Evolutionary conservation across 2,113 vertebrate species (phyloP), one percentile per base, ranked within the genome.

Genomic region (Turdus rufiventris): DNA sequence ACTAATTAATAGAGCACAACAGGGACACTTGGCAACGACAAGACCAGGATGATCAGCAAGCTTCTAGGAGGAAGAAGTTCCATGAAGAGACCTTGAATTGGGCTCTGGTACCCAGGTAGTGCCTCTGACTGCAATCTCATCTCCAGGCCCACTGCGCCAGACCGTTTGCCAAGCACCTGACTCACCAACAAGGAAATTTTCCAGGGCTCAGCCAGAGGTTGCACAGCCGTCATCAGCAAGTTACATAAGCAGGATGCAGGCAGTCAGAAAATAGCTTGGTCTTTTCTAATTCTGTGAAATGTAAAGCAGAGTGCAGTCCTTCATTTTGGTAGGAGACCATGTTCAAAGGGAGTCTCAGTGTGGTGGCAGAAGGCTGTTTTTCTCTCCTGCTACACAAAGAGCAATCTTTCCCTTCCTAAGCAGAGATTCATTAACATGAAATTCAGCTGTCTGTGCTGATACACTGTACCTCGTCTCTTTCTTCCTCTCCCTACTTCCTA

Each of bases 161-260:
- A 65, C 11, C 1, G 4, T 63, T 63, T 67, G 94, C 91, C 76
- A 89, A 96, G 75, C 71, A 91, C 93, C 88, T 80, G 89, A 85
- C 62, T 91, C 94, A 95, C 74, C 2, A 0, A 63, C 26, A 51
- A 40, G 77, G 76, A 78, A 68, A 91, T 62, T 70, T 89, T 58
- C 78, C 88, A 91, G 76, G 63, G 73, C 89, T 81, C 66, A 82
- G 92, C 33, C 83, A 95, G 82, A 80, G 91, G 77, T 63, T 95
- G 58, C 61, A 54, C 57, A 91, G 79, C 51, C 17, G 0, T 91
- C 82, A 93, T 62, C 72, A 74, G 65, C 51, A 73, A 70, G 47
- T 95, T 96, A 90, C 33, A 61, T 77, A 90, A 94, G 79, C 50
- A 88, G 51, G 80, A 63, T 4, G 7, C 57, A 72, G 54, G 23